These are phyloP conservation scores for Rhinichthys osculus DNA, from an alignment of 2,797 vertebrate genomes.

Conservation along the genomic window DNA sequence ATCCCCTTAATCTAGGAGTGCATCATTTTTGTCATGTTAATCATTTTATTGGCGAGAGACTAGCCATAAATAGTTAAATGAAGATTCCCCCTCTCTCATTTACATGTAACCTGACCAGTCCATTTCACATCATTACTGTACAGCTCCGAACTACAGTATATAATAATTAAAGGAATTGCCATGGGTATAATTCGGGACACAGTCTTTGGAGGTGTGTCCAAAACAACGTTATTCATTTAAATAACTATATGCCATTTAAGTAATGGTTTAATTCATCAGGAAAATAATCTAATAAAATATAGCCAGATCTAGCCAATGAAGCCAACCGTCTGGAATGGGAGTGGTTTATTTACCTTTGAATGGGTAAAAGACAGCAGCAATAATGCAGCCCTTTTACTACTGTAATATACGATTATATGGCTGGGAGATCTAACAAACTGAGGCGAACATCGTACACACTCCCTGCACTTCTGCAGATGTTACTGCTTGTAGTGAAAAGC, in stretches of 20 bases:
- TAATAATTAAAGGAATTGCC: too few species aligned
- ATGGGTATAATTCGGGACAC: too few species aligned
- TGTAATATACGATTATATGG: constrained; percentile 43
- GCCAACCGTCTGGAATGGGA: background rate
- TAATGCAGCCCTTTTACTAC: constrained; percentile 8
- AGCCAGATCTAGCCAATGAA: background rate
- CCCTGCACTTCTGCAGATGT: constrained; percentile 18
- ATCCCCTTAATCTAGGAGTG: background rate
- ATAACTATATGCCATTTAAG: too few species aligned
- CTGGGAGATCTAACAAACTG: constrained; percentile 36
- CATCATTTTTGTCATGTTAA: too few species aligned
- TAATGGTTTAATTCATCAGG: too few species aligned
- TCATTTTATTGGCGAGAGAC: too few species aligned
- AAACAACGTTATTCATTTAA: too few species aligned
- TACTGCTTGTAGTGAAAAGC: constrained; percentile 31
- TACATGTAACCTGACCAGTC: background rate
- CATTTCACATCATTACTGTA: background rate
- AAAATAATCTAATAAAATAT: too few species aligned
- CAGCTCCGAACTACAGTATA: background rate
- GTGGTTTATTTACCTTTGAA: constrained; percentile 16
- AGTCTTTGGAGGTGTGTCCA: too few species aligned
- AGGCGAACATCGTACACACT: constrained; percentile 39
- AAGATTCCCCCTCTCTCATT: background rate
- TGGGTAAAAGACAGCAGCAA: constrained; percentile 17
- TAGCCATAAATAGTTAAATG: background rate